Evolutionary conservation across 2,113 vertebrate genomes (phyloP).

Genomic region (Paracanthobrama guichenoti): DNA sequence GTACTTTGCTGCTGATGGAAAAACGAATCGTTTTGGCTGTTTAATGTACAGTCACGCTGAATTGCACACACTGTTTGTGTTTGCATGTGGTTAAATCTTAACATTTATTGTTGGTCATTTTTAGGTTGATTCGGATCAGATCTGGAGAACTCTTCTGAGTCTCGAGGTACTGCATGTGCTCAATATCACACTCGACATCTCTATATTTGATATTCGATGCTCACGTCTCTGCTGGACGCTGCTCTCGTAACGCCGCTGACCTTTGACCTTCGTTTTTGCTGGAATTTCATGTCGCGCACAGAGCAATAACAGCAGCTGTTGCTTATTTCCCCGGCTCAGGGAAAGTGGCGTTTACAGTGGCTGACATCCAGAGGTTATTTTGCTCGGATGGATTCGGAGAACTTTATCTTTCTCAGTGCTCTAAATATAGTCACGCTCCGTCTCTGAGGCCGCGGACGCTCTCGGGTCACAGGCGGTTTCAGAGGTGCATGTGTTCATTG

Average conservation of each 20-base stretch:
- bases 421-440: slow-evolving; percentile 46
- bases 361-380: slow-evolving; percentile 35
- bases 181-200: no score
- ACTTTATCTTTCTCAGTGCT: slow-evolving; percentile 50
- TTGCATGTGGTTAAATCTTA: no score
- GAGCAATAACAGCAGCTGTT: slow-evolving; percentile 59
- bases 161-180: no score
- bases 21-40: no score
- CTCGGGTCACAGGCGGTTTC: background rate
- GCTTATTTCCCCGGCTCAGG: slow-evolving; percentile 34
- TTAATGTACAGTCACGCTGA: no score
- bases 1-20: no score
- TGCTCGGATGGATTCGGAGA: slow-evolving; percentile 45
- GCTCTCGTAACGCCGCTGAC: slow-evolving; percentile 39
- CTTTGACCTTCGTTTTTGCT: slow-evolving; percentile 52
- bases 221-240: background rate
- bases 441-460: slow-evolving; percentile 13
- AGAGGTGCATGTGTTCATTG: background rate
- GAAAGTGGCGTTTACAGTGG: slow-evolving; percentile 44
- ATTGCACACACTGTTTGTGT: no score
- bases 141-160: no score
- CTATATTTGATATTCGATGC: no score
- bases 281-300: slow-evolving; percentile 39
- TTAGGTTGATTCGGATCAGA: no score
- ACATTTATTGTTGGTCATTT: no score